These are phyloP conservation scores for Autographa pulchrina DNA, from an alignment of 2,888 invertebrate species.

Conservation along the genomic window DNA sequence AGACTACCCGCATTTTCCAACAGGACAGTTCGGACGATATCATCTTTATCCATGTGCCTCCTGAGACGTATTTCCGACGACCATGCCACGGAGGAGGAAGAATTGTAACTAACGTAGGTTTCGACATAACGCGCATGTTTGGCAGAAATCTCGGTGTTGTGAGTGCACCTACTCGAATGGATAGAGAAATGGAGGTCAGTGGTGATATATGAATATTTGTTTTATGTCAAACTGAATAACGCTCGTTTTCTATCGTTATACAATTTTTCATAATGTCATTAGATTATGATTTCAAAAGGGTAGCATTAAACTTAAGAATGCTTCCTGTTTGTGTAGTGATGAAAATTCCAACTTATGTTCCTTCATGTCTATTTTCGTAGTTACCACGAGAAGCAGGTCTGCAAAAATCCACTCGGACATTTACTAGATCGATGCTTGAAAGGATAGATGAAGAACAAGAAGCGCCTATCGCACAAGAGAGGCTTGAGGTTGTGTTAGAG, in stretches of 20 bases:
- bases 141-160: conserved; percentile 67
- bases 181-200: conserved; percentile 70
- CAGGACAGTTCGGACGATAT: conserved; percentile 72
- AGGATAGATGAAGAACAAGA: conserved; percentile 66
- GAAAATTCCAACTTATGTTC: background rate
- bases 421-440: conserved; percentile 52
- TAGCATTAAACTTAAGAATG: no score
- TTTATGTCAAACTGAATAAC: no score
- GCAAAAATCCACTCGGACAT: conserved; percentile 41
- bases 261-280: no score
- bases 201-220: no score
- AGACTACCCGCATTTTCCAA: conserved; percentile 14
- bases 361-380: background rate
- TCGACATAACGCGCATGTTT: conserved; percentile 62
- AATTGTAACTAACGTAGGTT: conserved; percentile 48
- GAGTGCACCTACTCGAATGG: conserved; percentile 44
- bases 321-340: no score
- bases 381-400: conserved; percentile 53
- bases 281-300: no score
- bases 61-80: conserved; percentile 62
- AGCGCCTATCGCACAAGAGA: conserved; percentile 28
- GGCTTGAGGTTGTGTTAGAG: conserved; percentile 31
- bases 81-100: conserved; percentile 67
- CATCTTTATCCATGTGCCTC: conserved; percentile 64
- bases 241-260: no score